Conservation (phyloP, 2,888 invertebrate species). For the Asteroscopus sphinx region DNA sequence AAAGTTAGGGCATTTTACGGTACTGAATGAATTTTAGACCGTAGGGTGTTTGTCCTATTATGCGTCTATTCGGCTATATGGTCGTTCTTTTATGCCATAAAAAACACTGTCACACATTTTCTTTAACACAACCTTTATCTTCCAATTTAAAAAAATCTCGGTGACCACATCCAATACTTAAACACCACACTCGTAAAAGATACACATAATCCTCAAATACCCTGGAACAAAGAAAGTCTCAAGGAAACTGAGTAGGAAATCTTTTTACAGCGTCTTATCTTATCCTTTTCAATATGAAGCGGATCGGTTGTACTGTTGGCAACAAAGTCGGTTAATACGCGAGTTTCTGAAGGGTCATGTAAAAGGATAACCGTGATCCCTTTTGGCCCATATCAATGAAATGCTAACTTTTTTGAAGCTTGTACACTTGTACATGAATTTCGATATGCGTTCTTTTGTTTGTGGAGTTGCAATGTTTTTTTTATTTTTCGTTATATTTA, state of each 20-base stretch:
- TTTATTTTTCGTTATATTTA: background rate
- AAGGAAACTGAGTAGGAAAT: conserved; percentile 37
- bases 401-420: conserved; percentile 44
- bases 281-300: conserved; percentile 44
- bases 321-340: conserved; percentile 54
- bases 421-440: conserved; percentile 30
- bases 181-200: conserved; percentile 6
- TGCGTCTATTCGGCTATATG: no score
- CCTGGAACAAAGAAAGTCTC: conserved; percentile 23
- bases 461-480: conserved; percentile 2
- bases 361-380: conserved; percentile 50
- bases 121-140: no score
- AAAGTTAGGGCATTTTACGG: no score
- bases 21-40: no score
- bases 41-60: no score
- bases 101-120: no score
- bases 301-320: conserved; percentile 33
- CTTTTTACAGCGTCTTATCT: conserved; percentile 44
- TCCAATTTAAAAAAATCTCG: no score
- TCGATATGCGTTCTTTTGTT: background rate
- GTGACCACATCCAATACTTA: conserved; percentile 1
- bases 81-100: no score
- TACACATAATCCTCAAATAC: conserved; percentile 28
- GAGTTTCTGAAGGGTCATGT: conserved; percentile 46
- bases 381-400: conserved; percentile 54